phyloP scores from a whole-genome alignment of 2,797 vertebrate species.

The Momotus momota region DNA sequence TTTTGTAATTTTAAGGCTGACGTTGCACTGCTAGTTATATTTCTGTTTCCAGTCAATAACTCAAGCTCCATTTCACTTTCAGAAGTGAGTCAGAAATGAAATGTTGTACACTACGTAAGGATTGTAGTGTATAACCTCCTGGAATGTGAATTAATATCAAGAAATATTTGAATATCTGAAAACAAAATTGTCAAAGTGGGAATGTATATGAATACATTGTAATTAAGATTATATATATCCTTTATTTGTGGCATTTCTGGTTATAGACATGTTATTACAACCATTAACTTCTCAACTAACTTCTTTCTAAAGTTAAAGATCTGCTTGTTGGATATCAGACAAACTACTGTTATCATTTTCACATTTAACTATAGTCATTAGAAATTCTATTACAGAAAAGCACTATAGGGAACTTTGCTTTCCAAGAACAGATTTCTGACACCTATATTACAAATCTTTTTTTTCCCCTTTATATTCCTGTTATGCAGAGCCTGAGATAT shows the following conservation, averaged over 20 bases:
- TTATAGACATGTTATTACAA: neutral
- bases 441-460: neutral
- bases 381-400: neutral
- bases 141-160: neutral
- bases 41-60: conserved; percentile 15
- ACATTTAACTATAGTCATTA: neutral
- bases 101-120: neutral
- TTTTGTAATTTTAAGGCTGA: neutral
- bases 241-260: neutral
- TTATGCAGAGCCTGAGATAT: neutral
- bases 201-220: neutral
- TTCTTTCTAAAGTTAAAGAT: neutral
- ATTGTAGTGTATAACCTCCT: neutral
- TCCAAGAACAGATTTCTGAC: neutral
- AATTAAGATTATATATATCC: neutral
- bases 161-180: neutral
- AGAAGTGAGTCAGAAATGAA: conserved; percentile 12
- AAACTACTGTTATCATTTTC: neutral
- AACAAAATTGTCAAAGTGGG: neutral
- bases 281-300: neutral
- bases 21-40: neutral
- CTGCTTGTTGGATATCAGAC: neutral
- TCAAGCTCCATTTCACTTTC: neutral
- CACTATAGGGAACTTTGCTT: neutral
- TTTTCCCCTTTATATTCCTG: neutral